Conservation (phyloP, 2,113 vertebrate genomes). For the Eidolon helvum region DNA sequence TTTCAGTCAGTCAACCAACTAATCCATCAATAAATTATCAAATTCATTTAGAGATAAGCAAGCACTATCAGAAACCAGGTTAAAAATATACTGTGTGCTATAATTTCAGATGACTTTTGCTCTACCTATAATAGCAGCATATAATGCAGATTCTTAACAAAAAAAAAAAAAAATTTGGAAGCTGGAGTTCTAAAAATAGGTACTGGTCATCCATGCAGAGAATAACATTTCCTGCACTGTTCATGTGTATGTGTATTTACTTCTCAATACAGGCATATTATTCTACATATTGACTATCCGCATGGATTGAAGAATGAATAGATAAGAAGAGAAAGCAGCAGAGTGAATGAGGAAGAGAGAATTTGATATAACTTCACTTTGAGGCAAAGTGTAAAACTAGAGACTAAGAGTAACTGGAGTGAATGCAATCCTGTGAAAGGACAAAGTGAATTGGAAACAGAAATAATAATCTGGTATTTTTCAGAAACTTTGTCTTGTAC, state of each 20-base stretch:
- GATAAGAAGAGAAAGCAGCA: neutral
- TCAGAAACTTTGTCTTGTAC: slow-evolving; percentile 76
- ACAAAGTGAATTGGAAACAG: slow-evolving; percentile 79
- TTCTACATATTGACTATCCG: neutral
- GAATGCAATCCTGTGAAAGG: slow-evolving; percentile 71
- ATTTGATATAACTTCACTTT: neutral
- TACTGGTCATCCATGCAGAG: neutral
- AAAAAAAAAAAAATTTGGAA: neutral
- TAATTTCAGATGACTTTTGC: neutral
- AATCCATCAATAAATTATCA: neutral
- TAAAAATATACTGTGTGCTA: neutral
- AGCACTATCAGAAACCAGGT: neutral
- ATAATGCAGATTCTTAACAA: neutral
- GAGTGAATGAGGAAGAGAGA: neutral
- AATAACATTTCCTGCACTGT: too few species aligned
- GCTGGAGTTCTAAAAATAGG: neutral
- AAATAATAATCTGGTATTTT: slow-evolving; percentile 76
- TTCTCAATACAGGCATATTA: accelerated
- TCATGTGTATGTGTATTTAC: neutral
- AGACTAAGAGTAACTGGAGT: slow-evolving; percentile 34
- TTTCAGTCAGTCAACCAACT: neutral
- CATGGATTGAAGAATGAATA: neutral
- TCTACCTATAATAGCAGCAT: neutral
- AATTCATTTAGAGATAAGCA: neutral
- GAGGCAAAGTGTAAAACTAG: slow-evolving; percentile 11